Conservation (phyloP, 2,888 invertebrate genomes). For the Orthosia gracilis region DNA sequence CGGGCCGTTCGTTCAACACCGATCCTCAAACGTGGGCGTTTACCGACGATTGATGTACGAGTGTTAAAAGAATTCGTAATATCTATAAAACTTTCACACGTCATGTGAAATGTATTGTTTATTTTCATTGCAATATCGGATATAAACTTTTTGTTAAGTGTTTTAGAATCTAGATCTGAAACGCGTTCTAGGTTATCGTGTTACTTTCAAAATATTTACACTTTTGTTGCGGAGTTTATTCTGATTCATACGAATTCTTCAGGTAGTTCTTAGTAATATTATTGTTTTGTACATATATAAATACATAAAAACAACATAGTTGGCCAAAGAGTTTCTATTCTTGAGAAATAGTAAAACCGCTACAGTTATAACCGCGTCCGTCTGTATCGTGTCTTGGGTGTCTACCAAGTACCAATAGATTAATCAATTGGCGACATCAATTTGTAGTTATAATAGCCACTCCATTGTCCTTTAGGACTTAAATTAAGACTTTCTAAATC, state of each 20-base stretch:
- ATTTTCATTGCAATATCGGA: conserved; percentile 63
- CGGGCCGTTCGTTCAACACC: conserved; percentile 38
- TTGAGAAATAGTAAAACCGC: conserved; percentile 18
- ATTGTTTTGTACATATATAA: not conserved
- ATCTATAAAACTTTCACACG: conserved; percentile 64
- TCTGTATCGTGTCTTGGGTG: conserved; percentile 59
- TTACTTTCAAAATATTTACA: conserved; percentile 55
- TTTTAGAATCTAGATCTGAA: conserved; percentile 55
- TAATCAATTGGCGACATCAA: conserved; percentile 69
- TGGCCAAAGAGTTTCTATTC: conserved; percentile 2
- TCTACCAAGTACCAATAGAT: conserved; percentile 65
- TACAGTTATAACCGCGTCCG: conserved; percentile 44
- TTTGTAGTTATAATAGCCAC: conserved; percentile 67
- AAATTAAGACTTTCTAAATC: conserved; percentile 53
- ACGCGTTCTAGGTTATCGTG: conserved; percentile 48
- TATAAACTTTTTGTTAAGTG: conserved; percentile 62
- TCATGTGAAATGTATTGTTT: conserved; percentile 62
- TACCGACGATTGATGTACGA: conserved; percentile 58
- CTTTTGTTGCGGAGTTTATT: conserved; percentile 37
- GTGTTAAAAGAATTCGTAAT: conserved; percentile 59
- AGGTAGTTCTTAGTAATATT: conserved; percentile 45
- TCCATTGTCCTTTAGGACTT: conserved; percentile 54
- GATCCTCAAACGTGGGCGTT: conserved; percentile 21
- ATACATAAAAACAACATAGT: not conserved
- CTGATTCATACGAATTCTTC: conserved; percentile 51